Evolutionary conservation across 2,797 vertebrate species (phyloP), one percentile per base, ranked within the genome.

Genomic region (Malurus splendens): DNA sequence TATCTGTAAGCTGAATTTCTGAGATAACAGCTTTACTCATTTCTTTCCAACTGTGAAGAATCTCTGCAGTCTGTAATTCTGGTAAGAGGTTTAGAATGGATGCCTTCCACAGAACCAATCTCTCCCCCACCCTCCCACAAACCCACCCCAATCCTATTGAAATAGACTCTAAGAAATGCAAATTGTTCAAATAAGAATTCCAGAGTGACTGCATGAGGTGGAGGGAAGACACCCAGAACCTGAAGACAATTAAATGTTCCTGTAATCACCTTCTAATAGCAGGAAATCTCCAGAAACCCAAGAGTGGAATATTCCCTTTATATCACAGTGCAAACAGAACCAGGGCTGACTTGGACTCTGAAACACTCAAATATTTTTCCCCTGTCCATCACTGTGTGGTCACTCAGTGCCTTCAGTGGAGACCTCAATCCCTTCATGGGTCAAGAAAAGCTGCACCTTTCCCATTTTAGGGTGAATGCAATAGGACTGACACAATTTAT

Each of bases 1-100:
- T 71, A 90, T 93, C 82, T 93, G 86, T 87, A 93, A 95, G 91
- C 94, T 95, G 95, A 92, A 94, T 95, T 95, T 95, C 66, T 88
- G 93, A 92, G 96, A 95, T 95, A 95, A 95, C 94, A 95, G 94
- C 91, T 96, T 95, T 94, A 92, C 93, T 95, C 84, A 81, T 89
- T 96, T 93, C 89, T 93, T 92, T 95, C 96, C 95, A 93, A 95
- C 93, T 92, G 96, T 90, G 94, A 93, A 92, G 83, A 91, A 91
- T 92, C 84, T 94, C 78, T 89, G 92, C 81, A 82, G 94, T 36
- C 90, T 94, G 87, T 94, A 94, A 94, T 94, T 95, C 90, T 90
- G 90, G 93, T 91, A 93, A 94, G 93, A 90, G 74, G 86, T 89
- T 95, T 92, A 92, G 94, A 91, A 91, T 65, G 86, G 74, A 90